Conservation (phyloP, 2,888 invertebrate genomes). For the Drosophila hamatofila region DNA sequence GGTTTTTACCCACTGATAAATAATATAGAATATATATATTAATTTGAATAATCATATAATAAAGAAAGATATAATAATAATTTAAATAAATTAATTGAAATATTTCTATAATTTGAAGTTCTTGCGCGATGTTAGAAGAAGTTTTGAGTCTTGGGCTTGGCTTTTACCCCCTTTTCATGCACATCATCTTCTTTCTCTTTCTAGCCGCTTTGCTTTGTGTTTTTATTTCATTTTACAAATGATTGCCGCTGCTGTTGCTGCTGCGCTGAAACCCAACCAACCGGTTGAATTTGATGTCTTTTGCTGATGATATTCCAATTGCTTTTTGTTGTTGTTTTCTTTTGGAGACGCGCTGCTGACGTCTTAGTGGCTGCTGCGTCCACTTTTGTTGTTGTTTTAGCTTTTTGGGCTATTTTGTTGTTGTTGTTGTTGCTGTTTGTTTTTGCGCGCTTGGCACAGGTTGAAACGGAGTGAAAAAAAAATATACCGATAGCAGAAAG, state of each 20-base stretch:
- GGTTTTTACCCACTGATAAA: constrained; percentile 9
- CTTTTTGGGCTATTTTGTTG: constrained; percentile 51
- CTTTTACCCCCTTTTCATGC: neutral
- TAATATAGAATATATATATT: neutral
- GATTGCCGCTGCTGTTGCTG: constrained; percentile 35
- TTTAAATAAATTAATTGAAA: neutral
- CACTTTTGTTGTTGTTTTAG: constrained; percentile 30
- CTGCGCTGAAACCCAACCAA: constrained; percentile 68
- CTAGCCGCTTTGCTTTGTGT: constrained; percentile 4
- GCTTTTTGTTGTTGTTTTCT: constrained; percentile 38
- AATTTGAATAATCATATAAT: neutral
- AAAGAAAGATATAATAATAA: neutral
- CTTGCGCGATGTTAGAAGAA: neutral
- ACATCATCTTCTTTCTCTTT: constrained; percentile 12
- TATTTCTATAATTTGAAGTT: neutral
- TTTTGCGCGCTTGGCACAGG: constrained; percentile 71
- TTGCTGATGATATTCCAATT: constrained; percentile 52
- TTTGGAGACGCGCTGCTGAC: constrained; percentile 23
- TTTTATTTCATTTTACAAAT: constrained; percentile 46
- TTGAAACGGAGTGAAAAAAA: constrained; percentile 53
- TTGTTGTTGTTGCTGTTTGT: constrained; percentile 20
- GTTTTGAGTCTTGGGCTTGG: neutral
- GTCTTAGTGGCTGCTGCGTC: constrained; percentile 24
- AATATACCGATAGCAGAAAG: constrained; percentile 32
- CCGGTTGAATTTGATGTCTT: constrained; percentile 78